Conservation (phyloP, 2,797 vertebrate genomes). For the Eulemur mongoz region DNA sequence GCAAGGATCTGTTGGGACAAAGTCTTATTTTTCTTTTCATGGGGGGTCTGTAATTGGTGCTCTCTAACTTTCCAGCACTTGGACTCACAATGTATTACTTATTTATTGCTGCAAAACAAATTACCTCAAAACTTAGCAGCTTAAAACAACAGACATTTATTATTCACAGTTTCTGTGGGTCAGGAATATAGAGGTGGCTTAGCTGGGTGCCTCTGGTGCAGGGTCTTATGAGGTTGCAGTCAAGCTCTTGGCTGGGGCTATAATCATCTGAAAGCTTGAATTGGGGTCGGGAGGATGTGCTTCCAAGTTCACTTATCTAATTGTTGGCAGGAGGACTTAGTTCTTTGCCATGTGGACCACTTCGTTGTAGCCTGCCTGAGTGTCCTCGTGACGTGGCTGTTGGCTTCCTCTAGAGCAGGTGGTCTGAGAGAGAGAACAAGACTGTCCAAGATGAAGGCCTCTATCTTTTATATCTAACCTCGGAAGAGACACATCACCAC, state of each 20-base stretch:
- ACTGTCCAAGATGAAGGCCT: neutral
- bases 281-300: neutral
- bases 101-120: conserved; percentile 30
- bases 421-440: neutral
- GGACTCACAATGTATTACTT: neutral
- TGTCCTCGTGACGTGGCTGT: neutral
- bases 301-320: neutral
- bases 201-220: neutral
- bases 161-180: neutral
- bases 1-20: neutral
- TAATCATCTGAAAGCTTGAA: neutral
- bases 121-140: neutral
- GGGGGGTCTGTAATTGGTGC: neutral
- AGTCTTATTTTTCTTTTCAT: conserved; percentile 39
- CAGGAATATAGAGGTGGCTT: neutral
- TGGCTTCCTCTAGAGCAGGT: neutral
- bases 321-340: neutral
- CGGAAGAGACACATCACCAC: neutral
- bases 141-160: neutral
- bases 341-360: neutral
- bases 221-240: neutral
- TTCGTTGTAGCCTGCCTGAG: neutral
- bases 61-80: neutral
- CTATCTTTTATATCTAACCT: neutral
- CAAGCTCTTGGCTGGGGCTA: neutral